Evolutionary conservation across 2,888 invertebrate species (phyloP), one percentile per base, ranked within the genome.

Genomic region (Zaprionus obscuricornis): DNA sequence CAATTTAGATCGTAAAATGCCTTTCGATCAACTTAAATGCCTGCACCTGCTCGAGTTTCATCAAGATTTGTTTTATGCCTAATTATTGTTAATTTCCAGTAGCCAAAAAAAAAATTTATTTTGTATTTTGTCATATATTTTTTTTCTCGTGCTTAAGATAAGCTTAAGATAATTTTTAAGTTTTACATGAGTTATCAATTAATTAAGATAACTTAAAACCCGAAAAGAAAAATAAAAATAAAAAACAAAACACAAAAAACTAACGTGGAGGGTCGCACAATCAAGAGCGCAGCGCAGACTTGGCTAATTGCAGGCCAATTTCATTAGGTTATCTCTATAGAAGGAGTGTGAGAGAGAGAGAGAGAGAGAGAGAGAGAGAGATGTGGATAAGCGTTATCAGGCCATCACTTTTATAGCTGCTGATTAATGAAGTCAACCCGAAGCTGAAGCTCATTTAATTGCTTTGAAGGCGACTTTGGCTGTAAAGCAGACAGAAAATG

Each of bases 311-410:
- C 67, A 47, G 29, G 66, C 50, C 70, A 66, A 64, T 66, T 70
- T 81, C 74, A 76, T 75, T 79, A 72, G 72, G 69, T 47, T 76
- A 79, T 76, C 73, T 62, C n/a, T n/a, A n/a, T n/a, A n/a, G n/a
- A n/a, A n/a, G n/a, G n/a, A n/a, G n/a, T n/a, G n/a, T n/a, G n/a
- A n/a, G n/a, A n/a, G n/a, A n/a, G n/a, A n/a, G n/a, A n/a, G n/a
- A n/a, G n/a, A n/a, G n/a, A n/a, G n/a, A n/a, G n/a, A n/a, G n/a
- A n/a, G n/a, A n/a, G n/a, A n/a, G n/a, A n/a, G n/a, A n/a, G n/a
- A n/a, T n/a, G n/a, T 49, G 66, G 81, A 85, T 86, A 76, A 85
- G 72, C 72, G 84, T 68, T 86, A 78, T 78, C 78, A 84, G 78
- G 31, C 77, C 77, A 78, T 78, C 86, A 73, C 74, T 51, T 78